Evolutionary conservation across 35 echinoderm and acorn worm genomes (phyloP), one percentile per base, ranked within the genome.

Genomic region (Hemicentrotus pulcherrimus): DNA sequence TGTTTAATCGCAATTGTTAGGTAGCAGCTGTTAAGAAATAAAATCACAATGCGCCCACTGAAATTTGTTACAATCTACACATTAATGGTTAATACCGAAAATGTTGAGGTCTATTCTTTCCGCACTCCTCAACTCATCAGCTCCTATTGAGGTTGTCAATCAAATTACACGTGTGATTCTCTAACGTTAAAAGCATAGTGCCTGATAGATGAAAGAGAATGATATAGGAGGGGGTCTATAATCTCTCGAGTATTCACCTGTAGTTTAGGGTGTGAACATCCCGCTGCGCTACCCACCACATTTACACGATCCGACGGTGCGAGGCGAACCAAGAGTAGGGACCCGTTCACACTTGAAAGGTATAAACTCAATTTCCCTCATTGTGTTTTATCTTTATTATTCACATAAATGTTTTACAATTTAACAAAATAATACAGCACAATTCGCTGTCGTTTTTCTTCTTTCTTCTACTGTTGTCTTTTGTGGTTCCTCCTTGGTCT

Each of bases 281-380:
- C 88, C 88, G 88, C 88, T 90, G 88, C 6, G 88, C 88, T 33
- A 33, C 88, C 88, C 32, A 90, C 88, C 88, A 33, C 88, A 90
- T 18, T 45, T 47, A 90, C 32, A 47, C 88, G 32, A 90, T 28
- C 32, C 88, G 46, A 35, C 88, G 31, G 88, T 90, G 88, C 31
- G 32, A 90, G 88, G 32, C 13, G 88, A 30, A 47, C 9, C 32
- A 15, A 90, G 88, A 90, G 28, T 90, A 33, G 46, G 31, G 88
- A 22, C 46, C 45, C 46, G 31, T 90, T 45, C 19, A 90, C 88
- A 47, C 13, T 45, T 22, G 88, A 90, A 45, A 15, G 9, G 32
- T 47, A 0, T 4, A 41, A 18, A 18, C 32, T 47, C 88, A 33
- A 15, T 90, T 90, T 19, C 0, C 9, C 12, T 45, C 5, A 28